Evolutionary conservation across 2,797 vertebrate genomes (phyloP).

Genomic region (Muraenolepis orangiensis): DNA sequence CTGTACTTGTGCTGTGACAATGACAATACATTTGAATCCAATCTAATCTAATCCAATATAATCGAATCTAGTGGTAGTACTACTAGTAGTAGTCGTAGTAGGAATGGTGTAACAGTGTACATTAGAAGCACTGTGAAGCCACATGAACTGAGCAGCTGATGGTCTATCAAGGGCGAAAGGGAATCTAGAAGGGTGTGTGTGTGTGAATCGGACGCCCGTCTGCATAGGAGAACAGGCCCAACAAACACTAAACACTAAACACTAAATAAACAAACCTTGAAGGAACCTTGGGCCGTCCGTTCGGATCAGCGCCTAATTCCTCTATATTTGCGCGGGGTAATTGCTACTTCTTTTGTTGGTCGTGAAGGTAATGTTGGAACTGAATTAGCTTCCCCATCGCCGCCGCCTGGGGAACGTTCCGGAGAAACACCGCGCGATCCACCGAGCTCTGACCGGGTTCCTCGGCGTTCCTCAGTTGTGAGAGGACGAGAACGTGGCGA

Average conservation of each 20-base stretch:
- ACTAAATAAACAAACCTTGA: conserved; percentile 71
- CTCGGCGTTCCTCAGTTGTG: conserved; percentile 58
- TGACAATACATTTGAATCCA: no score
- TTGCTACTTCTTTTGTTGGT: conserved; percentile 82
- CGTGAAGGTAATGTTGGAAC: conserved; percentile 86
- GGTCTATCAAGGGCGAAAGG: neutral
- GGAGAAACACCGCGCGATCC: neutral
- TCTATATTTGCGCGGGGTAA: conserved; percentile 91
- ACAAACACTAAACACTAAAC: conserved; percentile 41
- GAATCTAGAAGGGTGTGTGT: no score
- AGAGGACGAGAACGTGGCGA: neutral
- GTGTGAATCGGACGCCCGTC: neutral
- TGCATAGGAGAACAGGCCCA: conserved; percentile 25
- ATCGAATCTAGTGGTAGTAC: no score
- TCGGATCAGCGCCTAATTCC: conserved; percentile 85
- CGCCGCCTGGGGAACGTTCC: no score
- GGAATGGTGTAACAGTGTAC: neutral
- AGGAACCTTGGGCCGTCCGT: conserved; percentile 67
- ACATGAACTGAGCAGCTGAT: neutral
- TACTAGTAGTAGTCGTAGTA: no score
- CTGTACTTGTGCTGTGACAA: no score
- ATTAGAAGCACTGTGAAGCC: neutral
- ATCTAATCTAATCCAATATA: no score
- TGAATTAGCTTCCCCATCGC: conserved; percentile 93
- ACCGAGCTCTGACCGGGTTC: conserved; percentile 77